These are phyloP conservation scores for Rhizoglyphus robini DNA, from an alignment of 1,140 invertebrate species.

Conservation along the genomic window DNA sequence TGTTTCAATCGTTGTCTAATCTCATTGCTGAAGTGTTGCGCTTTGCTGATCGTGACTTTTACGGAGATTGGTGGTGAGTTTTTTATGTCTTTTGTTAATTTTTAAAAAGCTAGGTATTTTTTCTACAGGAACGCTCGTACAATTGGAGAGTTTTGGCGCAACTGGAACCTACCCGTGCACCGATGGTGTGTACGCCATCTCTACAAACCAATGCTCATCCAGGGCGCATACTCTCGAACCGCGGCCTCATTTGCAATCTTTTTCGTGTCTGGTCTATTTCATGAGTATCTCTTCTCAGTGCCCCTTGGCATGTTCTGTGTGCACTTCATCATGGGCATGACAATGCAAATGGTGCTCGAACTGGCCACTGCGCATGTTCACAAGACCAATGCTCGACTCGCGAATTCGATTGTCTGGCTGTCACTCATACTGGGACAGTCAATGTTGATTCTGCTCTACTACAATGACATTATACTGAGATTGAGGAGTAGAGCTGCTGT, in stretches of 20 bases:
- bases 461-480: neutral
- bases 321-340: slow-evolving; percentile 9
- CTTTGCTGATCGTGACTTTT: slow-evolving; percentile 11
- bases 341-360: neutral
- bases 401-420: neutral
- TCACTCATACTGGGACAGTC: slow-evolving; percentile 2
- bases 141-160: slow-evolving; percentile 3
- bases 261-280: slow-evolving; percentile 6
- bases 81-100: neutral
- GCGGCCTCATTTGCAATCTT: neutral
- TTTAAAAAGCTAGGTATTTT: neutral
- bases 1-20: slow-evolving; percentile 8
- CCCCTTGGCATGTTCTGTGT: neutral
- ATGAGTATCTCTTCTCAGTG: slow-evolving; percentile 6
- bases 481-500: neutral
- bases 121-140: slow-evolving; percentile 58
- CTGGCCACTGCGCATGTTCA: neutral
- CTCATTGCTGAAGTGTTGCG: neutral
- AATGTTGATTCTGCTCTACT: slow-evolving; percentile 3
- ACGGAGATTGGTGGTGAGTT: slow-evolving; percentile 7
- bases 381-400: neutral
- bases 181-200: neutral
- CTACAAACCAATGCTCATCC: neutral
- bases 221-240: neutral
- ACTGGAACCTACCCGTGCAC: neutral